Conservation (phyloP, 2,797 vertebrate species). For the Pelodytes ibericus region DNA sequence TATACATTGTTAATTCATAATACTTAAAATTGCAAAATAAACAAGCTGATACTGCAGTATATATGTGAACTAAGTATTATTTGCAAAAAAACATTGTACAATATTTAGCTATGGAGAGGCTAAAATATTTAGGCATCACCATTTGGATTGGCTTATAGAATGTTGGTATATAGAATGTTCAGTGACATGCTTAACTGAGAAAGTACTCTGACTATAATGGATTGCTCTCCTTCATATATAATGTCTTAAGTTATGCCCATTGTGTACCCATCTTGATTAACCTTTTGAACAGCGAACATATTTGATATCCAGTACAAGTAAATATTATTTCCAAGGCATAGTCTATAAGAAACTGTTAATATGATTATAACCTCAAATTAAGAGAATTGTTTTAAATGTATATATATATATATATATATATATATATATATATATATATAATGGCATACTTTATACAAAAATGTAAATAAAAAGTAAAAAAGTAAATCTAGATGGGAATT, state of each 20-base stretch:
- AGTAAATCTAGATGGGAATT: too few relatives aligned
- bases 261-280: neutral
- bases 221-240: neutral
- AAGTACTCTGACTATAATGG: neutral
- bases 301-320: neutral
- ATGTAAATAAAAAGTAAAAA: too few relatives aligned
- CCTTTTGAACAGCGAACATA: neutral
- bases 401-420: neutral
- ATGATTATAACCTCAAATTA: too few relatives aligned
- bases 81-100: too few relatives aligned
- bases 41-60: neutral
- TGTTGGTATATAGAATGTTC: neutral
- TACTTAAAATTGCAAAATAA: neutral
- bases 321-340: neutral
- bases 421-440: neutral
- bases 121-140: too few relatives aligned
- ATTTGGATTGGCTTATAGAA: too few relatives aligned
- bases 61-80: neutral
- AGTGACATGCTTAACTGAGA: neutral
- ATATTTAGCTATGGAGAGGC: too few relatives aligned
- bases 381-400: neutral
- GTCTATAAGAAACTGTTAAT: too few relatives aligned
- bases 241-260: neutral
- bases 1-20: neutral
- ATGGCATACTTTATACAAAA: too few relatives aligned